Evolutionary conservation across 2,797 vertebrate genomes (phyloP).

Genomic region (Euthynnus affinis): DNA sequence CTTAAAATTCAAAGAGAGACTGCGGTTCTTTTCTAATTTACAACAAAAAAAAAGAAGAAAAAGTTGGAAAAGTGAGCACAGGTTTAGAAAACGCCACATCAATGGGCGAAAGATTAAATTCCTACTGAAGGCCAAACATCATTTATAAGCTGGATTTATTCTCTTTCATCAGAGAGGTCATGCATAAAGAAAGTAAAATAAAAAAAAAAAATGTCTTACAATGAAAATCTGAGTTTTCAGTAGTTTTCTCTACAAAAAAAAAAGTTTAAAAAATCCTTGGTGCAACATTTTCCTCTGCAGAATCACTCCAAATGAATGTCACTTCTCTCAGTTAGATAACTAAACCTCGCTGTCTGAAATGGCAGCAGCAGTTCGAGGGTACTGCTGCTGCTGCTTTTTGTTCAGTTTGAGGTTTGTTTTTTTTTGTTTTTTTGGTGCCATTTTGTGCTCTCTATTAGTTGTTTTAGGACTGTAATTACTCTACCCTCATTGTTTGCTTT

Average conservation of each 20-base stretch:
- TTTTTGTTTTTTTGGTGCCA: neutral
- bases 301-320: slow-evolving; percentile 28
- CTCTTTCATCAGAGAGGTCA: neutral
- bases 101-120: neutral
- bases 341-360: slow-evolving; percentile 18
- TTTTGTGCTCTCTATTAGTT: slow-evolving; percentile 7
- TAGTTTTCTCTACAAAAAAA: neutral
- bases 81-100: neutral
- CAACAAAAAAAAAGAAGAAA: neutral
- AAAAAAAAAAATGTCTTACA: neutral
- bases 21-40: neutral
- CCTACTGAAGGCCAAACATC: neutral
- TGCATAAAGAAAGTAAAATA: neutral
- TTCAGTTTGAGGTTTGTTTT: slow-evolving; percentile 26
- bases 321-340: slow-evolving; percentile 27
- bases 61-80: neutral
- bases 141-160: neutral
- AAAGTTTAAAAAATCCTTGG: neutral
- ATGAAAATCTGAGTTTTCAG: neutral
- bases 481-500: slow-evolving; percentile 30
- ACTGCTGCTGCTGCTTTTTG: slow-evolving; percentile 17
- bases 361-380: neutral
- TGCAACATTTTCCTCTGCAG: neutral
- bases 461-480: slow-evolving; percentile 37
- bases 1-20: neutral